Evolutionary conservation across 2,888 invertebrate species (phyloP).

Genomic region (Psylliodes chrysocephalus): DNA sequence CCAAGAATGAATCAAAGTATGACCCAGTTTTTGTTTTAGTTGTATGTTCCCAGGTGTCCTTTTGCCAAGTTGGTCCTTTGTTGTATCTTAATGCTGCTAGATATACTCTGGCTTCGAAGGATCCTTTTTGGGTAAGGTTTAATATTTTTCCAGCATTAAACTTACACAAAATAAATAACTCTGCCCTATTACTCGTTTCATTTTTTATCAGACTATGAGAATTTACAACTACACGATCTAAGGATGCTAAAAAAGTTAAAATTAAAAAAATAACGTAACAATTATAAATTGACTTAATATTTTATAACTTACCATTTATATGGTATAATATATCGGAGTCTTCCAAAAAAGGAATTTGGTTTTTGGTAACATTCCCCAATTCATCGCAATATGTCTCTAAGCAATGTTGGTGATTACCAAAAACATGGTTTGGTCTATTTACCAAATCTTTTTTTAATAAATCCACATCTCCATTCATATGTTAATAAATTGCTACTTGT

Average conservation of each 20-base stretch:
- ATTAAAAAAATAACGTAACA: not conserved
- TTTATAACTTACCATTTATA: not conserved
- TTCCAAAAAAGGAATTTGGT: too few relatives aligned
- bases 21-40: too few relatives aligned
- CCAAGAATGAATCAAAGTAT: too few relatives aligned
- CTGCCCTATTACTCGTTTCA: slow-evolving; percentile 6
- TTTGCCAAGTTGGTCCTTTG: too few relatives aligned
- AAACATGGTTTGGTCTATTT: slow-evolving; percentile 34
- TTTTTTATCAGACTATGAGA: slow-evolving; percentile 1
- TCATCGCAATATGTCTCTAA: slow-evolving; percentile 4
- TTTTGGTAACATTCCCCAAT: slow-evolving; percentile 5
- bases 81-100: too few relatives aligned
- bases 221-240: not conserved
- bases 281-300: not conserved
- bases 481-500: slow-evolving; percentile 45
- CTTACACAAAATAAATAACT: not conserved
- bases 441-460: slow-evolving; percentile 33
- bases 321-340: not conserved
- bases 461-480: slow-evolving; percentile 35
- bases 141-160: not conserved
- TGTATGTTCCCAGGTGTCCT: too few relatives aligned
- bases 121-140: too few relatives aligned
- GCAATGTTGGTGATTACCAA: slow-evolving; percentile 26
- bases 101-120: too few relatives aligned
- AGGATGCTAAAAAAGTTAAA: not conserved